Conservation (phyloP, 2,888 invertebrate genomes). For the Orgyia antiqua region DNA sequence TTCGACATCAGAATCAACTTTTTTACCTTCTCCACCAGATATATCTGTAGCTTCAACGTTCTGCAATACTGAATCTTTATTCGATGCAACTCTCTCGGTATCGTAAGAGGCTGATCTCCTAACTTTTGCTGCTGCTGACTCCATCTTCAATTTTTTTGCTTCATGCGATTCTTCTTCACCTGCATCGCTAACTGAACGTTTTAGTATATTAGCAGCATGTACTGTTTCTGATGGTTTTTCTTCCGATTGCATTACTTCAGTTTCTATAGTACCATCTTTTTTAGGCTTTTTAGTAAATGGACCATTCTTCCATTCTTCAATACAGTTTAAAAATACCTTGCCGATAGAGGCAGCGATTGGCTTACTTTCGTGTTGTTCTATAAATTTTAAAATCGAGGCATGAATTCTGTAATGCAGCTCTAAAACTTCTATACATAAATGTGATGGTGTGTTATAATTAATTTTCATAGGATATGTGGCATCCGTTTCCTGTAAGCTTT, state of each 20-base stretch:
- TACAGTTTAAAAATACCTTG: slow-evolving; percentile 78
- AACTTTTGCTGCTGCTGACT: slow-evolving; percentile 65
- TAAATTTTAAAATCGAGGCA: slow-evolving; percentile 91
- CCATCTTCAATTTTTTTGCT: slow-evolving; percentile 57
- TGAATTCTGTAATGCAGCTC: slow-evolving; percentile 92
- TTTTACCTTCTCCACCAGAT: slow-evolving; percentile 14
- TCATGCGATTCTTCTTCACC: slow-evolving; percentile 65
- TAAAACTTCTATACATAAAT: slow-evolving; percentile 91
- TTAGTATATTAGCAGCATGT: slow-evolving; percentile 67
- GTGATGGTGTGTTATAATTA: slow-evolving; percentile 89
- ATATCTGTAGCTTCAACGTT: slow-evolving; percentile 24
- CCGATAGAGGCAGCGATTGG: slow-evolving; percentile 79
- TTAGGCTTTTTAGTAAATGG: slow-evolving; percentile 57
- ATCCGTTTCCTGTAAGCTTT: slow-evolving; percentile 86
- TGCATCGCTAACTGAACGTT: slow-evolving; percentile 67
- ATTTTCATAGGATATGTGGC: slow-evolving; percentile 93
- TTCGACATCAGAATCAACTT: slow-evolving; percentile 13
- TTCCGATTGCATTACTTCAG: slow-evolving; percentile 31
- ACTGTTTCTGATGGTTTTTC: slow-evolving; percentile 43
- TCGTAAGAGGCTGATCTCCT: slow-evolving; percentile 67
- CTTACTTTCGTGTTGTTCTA: slow-evolving; percentile 87
- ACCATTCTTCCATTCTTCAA: slow-evolving; percentile 68
- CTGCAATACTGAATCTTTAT: slow-evolving; percentile 35
- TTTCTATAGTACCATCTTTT: slow-evolving; percentile 41
- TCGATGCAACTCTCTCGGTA: slow-evolving; percentile 46